Conservation (phyloP, 1,140 invertebrate genomes). For the Hyles euphorbiae region DNA sequence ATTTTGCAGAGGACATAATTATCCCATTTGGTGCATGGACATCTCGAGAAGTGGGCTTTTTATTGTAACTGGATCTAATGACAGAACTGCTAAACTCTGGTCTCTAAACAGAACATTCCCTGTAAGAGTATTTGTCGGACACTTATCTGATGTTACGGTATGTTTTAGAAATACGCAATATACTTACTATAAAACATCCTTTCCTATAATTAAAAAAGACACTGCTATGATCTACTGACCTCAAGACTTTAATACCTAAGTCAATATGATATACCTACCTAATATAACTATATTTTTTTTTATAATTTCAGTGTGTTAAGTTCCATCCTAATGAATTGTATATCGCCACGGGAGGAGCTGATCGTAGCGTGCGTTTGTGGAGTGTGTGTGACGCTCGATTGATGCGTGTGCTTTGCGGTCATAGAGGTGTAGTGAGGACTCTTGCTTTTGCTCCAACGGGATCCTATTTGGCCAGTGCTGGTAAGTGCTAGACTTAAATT, state of each 20-base stretch:
- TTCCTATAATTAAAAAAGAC: no score
- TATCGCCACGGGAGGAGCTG: conserved; percentile 85
- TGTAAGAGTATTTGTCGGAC: conserved; percentile 87
- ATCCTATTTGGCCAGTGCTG: conserved; percentile 86
- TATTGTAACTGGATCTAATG: conserved; percentile 89
- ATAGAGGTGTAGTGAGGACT: conserved; percentile 83
- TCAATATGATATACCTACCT: background rate
- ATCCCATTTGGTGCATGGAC: conserved; percentile 91
- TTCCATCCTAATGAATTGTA: conserved; percentile 91
- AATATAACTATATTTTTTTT: background rate
- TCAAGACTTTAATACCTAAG: no score
- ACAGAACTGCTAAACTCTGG: conserved; percentile 91
- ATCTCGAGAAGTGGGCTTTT: conserved; percentile 84
- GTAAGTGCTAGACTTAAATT: conserved; percentile 36
- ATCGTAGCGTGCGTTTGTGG: conserved; percentile 87
- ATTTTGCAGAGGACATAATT: conserved; percentile 83
- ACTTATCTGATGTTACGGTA: conserved; percentile 88
- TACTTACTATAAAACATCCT: no score
- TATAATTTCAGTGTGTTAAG: conserved; percentile 74
- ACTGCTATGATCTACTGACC: no score
- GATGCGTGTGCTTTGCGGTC: conserved; percentile 88
- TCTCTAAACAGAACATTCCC: conserved; percentile 87
- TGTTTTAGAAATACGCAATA: conserved; percentile 22
- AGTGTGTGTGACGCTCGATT: conserved; percentile 77
- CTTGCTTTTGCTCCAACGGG: conserved; percentile 88